Conservation (phyloP, 2,888 invertebrate genomes). For the Girardia tigrina region DNA sequence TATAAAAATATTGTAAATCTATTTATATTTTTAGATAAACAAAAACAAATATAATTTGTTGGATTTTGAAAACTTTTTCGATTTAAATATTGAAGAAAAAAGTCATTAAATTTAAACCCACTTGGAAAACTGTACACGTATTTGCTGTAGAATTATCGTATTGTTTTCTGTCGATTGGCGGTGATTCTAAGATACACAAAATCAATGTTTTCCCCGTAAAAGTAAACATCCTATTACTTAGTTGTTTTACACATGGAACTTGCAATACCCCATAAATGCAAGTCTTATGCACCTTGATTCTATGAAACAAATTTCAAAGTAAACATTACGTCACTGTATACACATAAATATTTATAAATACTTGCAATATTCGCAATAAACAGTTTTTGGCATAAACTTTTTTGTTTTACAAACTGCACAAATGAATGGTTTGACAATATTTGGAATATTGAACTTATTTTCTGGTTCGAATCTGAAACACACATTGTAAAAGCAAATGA, state of each 20-base stretch:
- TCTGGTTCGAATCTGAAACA: not conserved
- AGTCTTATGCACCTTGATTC: not conserved
- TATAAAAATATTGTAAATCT: too few species aligned
- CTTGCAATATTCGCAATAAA: conserved; percentile 14
- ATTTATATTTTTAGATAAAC: too few species aligned
- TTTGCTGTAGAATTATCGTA: not conserved
- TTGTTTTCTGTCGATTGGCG: not conserved
- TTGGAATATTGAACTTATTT: not conserved
- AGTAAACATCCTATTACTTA: too few species aligned
- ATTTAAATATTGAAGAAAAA: too few species aligned
- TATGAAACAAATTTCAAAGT: not conserved
- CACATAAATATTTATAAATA: not conserved
- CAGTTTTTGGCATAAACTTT: not conserved
- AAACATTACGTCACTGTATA: too few species aligned
- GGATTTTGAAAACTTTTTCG: too few species aligned
- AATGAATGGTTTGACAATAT: not conserved
- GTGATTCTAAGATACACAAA: conserved; percentile 13
- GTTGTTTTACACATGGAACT: not conserved
- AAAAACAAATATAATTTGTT: too few species aligned
- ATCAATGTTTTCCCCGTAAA: too few species aligned
- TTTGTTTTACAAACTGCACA: conserved; percentile 12
- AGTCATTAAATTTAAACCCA: too few species aligned
- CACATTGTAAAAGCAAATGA: too few species aligned
- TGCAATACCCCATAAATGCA: not conserved
- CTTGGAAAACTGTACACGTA: not conserved